A percentile compares a stretch with the other conserved stretches of the same genome.
These are phyloP conservation scores for Drosophila kambysellisi DNA, from an alignment of 2,888 invertebrate species.

Conservation along the genomic window DNA sequence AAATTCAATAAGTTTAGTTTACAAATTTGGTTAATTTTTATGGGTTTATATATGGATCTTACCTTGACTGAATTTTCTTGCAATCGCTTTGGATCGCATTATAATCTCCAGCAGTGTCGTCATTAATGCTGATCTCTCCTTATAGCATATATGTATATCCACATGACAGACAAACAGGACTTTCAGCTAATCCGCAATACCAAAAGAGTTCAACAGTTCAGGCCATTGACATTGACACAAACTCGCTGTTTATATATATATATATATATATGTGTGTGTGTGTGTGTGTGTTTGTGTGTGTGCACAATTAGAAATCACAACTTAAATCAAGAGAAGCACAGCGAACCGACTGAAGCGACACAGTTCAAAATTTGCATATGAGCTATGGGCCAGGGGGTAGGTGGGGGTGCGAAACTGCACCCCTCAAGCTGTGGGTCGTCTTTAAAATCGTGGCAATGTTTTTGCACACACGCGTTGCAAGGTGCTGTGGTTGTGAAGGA, in stretches of 20 bases:
- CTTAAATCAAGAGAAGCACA: constrained; percentile 62
- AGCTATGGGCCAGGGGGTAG: background rate
- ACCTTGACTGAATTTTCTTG: constrained; percentile 84
- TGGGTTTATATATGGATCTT: constrained; percentile 38
- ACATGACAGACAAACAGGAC: constrained; percentile 20
- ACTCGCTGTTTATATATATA: constrained; percentile 18
- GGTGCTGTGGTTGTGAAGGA: background rate
- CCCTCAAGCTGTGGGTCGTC: constrained; percentile 20
- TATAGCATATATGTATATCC: constrained; percentile 24
- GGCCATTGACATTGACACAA: constrained; percentile 75
- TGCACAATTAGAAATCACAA: constrained; percentile 72
- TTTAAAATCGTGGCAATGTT: constrained; percentile 54
- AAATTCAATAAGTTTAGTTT: background rate
- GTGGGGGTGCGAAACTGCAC: background rate
- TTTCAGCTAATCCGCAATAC: constrained; percentile 10
- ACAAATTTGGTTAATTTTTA: background rate
- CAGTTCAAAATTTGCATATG: constrained; percentile 72
- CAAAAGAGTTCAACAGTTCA: constrained; percentile 50
- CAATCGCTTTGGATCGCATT: constrained; percentile 85
- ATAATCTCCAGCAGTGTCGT: constrained; percentile 82
- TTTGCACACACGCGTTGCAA: constrained; percentile 54
- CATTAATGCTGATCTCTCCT: constrained; percentile 70
- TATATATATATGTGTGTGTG: background rate
- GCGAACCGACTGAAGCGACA: constrained; percentile 38
- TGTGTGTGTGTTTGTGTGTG: constrained; percentile 10